Conservation (phyloP, 2,797 vertebrate genomes). For the Epinephelus malabaricus region DNA sequence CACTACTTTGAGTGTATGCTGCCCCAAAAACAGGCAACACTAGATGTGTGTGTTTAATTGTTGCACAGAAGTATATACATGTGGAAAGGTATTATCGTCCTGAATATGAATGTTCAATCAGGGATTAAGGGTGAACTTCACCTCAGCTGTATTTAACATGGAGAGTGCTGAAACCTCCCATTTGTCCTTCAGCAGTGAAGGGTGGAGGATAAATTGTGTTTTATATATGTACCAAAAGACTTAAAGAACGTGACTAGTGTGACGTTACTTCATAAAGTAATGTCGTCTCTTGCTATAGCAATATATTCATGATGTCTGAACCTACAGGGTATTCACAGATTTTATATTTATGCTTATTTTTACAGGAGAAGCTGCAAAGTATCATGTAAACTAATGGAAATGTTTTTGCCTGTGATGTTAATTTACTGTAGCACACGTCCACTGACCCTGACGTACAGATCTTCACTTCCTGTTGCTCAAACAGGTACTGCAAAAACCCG, state of each 20-base stretch:
- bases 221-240: not conserved
- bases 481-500: slow-evolving; percentile 46
- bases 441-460: not conserved
- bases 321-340: slow-evolving; percentile 35
- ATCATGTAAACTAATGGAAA: not conserved
- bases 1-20: not conserved
- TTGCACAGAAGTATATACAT: slow-evolving; percentile 1
- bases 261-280: slow-evolving; percentile 5
- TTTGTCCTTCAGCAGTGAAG: not conserved
- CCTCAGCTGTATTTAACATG: not conserved
- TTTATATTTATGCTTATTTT: slow-evolving; percentile 47
- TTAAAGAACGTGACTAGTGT: not conserved
- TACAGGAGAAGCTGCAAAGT: slow-evolving; percentile 25
- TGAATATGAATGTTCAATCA: slow-evolving; percentile 16
- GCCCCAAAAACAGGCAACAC: not conserved
- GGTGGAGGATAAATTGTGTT: not conserved
- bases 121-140: slow-evolving; percentile 14
- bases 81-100: not conserved
- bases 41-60: slow-evolving; percentile 22
- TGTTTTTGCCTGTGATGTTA: not conserved
- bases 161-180: not conserved
- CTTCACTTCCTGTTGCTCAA: slow-evolving; percentile 41
- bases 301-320: slow-evolving; percentile 12
- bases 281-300: slow-evolving; percentile 9
- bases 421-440: not conserved